Conservation (phyloP, 2,113 vertebrate genomes). For the Coptodon bakossiorum region DNA sequence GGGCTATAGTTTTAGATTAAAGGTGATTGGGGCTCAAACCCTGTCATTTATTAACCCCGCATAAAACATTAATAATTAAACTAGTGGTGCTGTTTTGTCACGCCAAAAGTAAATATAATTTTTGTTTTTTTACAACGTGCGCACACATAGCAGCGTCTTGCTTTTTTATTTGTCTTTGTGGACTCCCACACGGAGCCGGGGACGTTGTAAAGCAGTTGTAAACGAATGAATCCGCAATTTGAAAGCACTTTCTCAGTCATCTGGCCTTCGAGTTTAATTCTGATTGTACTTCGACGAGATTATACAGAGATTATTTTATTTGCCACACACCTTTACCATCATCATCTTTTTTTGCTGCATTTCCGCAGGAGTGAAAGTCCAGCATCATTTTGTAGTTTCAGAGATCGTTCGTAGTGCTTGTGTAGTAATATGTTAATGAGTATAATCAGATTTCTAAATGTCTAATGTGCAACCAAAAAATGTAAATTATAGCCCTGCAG, state of each 20-base stretch:
- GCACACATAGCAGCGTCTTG: not conserved
- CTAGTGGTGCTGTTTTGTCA: not conserved
- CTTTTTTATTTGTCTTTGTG: constrained; percentile 36
- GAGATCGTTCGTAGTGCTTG: not conserved
- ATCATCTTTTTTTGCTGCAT: not conserved
- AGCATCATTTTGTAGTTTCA: not conserved
- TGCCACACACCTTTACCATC: not conserved
- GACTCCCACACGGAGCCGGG: not conserved
- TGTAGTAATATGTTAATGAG: not conserved
- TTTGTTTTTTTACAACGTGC: not conserved
- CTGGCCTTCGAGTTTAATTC: not conserved
- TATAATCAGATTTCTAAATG: not conserved
- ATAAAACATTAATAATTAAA: constrained; percentile 10
- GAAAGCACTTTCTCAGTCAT: not conserved
- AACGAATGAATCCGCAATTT: constrained; percentile 22
- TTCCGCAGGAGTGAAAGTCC: not conserved
- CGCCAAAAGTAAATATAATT: constrained; percentile 25
- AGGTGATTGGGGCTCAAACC: not conserved
- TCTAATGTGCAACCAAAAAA: not conserved
- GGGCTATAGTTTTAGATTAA: constrained; percentile 21
- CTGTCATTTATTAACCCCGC: constrained; percentile 46
- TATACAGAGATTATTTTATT: not conserved
- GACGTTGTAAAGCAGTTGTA: constrained; percentile 13
- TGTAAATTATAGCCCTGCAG: not conserved
- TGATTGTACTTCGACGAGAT: not conserved